phyloP scores from a whole-genome alignment of 2,888 invertebrate species.

The Altica lythri region DNA sequence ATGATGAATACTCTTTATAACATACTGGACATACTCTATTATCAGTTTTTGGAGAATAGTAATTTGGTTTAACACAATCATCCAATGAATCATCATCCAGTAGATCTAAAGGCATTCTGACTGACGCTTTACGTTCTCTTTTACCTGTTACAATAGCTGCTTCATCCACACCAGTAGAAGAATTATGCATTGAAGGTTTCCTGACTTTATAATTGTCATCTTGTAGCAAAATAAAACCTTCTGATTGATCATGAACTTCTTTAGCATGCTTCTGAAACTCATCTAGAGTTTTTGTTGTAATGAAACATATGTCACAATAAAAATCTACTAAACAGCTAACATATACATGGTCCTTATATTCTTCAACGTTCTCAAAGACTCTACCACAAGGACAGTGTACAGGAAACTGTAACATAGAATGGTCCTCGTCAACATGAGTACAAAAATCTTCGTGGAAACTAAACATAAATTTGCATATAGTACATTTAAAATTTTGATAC shows the following conservation, averaged over 20 bases:
- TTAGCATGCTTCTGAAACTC: slow-evolving; percentile 51
- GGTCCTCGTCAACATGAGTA: slow-evolving; percentile 52
- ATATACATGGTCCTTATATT: slow-evolving; percentile 52
- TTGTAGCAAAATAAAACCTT: slow-evolving; percentile 49
- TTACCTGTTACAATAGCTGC: slow-evolving; percentile 31
- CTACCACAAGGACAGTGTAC: slow-evolving; percentile 47
- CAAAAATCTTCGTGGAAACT: slow-evolving; percentile 53
- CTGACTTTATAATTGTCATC: slow-evolving; percentile 46
- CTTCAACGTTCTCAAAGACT: slow-evolving; percentile 48
- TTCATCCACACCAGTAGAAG: slow-evolving; percentile 36
- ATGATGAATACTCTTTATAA: slow-evolving; percentile 62
- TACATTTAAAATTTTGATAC: slow-evolving; percentile 54
- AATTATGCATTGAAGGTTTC: slow-evolving; percentile 28
- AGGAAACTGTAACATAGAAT: slow-evolving; percentile 43
- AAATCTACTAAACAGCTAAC: slow-evolving; percentile 51
- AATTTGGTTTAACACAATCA: slow-evolving; percentile 26
- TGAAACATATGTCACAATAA: slow-evolving; percentile 55
- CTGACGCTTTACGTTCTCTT: slow-evolving; percentile 38
- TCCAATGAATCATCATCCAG: slow-evolving; percentile 43
- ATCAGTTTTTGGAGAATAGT: slow-evolving; percentile 23
- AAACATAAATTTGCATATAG: slow-evolving; percentile 50
- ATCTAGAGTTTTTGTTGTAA: slow-evolving; percentile 47
- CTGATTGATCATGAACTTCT: slow-evolving; percentile 50
- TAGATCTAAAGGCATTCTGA: slow-evolving; percentile 38
- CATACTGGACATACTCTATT: slow-evolving; percentile 61